Conservation (phyloP, 2,888 invertebrate genomes). For the Euplagia quadripunctaria region DNA sequence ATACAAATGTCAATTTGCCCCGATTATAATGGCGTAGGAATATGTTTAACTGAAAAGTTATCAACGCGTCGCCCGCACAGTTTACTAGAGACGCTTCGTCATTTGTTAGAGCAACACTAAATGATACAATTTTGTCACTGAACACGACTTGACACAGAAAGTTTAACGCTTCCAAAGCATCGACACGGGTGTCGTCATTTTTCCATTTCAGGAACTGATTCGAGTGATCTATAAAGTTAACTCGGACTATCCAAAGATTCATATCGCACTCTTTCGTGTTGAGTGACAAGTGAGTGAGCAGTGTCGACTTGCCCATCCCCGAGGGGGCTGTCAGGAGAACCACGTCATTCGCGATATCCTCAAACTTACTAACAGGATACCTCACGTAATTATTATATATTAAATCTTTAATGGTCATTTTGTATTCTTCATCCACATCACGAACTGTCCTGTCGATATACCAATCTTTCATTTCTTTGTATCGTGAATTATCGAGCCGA, state of each 20-base stretch:
- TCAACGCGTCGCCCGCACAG: neutral
- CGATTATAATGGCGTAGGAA: constrained; percentile 20
- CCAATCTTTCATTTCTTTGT: too few relatives aligned
- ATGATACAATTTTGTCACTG: too few relatives aligned
- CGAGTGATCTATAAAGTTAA: neutral
- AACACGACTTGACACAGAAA: too few relatives aligned
- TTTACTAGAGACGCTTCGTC: too few relatives aligned
- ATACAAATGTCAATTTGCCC: constrained; percentile 6
- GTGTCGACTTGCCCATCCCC: too few relatives aligned
- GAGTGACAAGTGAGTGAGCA: too few relatives aligned
- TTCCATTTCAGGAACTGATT: neutral
- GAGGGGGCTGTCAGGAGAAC: neutral
- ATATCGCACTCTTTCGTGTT: too few relatives aligned
- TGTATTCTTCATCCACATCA: neutral
- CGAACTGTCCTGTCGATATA: too few relatives aligned
- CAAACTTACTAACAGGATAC: neutral
- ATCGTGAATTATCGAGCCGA: too few relatives aligned
- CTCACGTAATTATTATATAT: too few relatives aligned
- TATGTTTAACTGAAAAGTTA: constrained; percentile 8
- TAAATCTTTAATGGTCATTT: neutral
- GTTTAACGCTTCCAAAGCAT: neutral
- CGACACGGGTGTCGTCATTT: neutral
- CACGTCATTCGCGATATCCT: neutral
- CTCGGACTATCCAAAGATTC: constrained; percentile 5
- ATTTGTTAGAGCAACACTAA: too few relatives aligned